Conservation (phyloP, 2,888 invertebrate genomes). For the Brachyptera putata region DNA sequence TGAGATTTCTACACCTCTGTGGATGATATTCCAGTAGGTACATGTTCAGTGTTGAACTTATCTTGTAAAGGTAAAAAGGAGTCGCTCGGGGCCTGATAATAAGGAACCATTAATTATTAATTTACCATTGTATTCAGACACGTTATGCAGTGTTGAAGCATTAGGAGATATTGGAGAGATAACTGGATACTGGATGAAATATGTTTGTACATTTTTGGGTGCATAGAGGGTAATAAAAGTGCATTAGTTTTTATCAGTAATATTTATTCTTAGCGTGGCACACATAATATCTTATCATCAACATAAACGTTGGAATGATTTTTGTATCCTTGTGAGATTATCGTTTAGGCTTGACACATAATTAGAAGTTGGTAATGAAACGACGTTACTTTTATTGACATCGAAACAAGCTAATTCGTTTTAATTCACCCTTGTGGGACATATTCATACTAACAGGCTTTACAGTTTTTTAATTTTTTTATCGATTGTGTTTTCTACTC, state of each 20-base stretch:
- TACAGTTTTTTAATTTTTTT: conserved; percentile 17
- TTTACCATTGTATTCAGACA: no score
- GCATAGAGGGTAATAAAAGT: no score
- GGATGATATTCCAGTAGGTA: no score
- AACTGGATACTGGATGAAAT: no score
- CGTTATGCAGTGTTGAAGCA: no score
- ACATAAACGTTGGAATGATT: conserved; percentile 29
- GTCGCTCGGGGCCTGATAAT: no score
- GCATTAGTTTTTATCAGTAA: conserved; percentile 4
- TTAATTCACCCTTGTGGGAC: conserved; percentile 13
- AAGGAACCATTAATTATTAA: no score
- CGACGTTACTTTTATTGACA: conserved; percentile 28
- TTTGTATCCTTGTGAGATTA: conserved; percentile 25
- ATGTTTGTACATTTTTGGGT: no score
- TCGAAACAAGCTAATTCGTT: conserved; percentile 29
- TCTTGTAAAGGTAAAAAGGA: no score
- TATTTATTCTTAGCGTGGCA: conserved; percentile 29
- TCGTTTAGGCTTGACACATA: conserved; percentile 26
- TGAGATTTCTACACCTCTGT: no score
- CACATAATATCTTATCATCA: conserved; percentile 27
- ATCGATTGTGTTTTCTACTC: neutral
- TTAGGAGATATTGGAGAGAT: no score
- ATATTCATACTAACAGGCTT: conserved; percentile 12
- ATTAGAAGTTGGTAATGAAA: conserved; percentile 27
- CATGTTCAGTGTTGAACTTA: no score